These are phyloP conservation scores for Cheilinus undulatus DNA, from an alignment of 2,113 vertebrate genomes.

Conservation along the genomic window DNA sequence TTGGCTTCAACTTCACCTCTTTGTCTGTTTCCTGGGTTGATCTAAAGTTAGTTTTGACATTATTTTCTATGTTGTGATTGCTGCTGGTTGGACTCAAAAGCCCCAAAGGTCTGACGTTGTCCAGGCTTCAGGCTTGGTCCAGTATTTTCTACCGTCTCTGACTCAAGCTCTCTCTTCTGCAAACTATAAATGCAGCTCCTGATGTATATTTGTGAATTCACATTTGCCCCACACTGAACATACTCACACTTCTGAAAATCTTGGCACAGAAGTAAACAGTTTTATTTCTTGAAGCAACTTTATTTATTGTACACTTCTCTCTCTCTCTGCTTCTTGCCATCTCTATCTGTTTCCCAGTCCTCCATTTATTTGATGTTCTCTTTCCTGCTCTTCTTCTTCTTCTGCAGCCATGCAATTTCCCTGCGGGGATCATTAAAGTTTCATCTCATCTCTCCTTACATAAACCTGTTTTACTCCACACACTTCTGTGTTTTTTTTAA, in stretches of 20 bases:
- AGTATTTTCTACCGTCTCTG: no score
- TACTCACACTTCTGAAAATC: neutral
- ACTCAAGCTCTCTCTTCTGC: no score
- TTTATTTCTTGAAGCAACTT: conserved; percentile 17
- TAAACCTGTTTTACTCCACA: conserved; percentile 44
- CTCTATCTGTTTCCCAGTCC: conserved; percentile 8
- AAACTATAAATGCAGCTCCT: no score
- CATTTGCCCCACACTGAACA: neutral
- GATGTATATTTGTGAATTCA: conserved; percentile 17
- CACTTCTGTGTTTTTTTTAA: conserved; percentile 16
- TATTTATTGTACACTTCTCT: conserved; percentile 14
- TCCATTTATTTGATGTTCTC: conserved; percentile 46
- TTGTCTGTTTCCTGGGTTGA: no score
- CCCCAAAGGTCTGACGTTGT: no score
- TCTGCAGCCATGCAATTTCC: conserved; percentile 41
- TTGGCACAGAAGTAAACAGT: neutral
- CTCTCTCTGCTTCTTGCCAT: conserved; percentile 3
- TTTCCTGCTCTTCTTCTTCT: conserved; percentile 40
- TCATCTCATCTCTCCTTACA: conserved; percentile 50
- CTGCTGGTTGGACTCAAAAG: no score
- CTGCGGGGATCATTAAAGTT: conserved; percentile 60
- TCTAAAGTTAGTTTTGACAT: no score
- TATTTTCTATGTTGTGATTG: no score
- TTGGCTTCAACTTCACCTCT: no score
- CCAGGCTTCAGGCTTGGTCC: no score